These are phyloP conservation scores for Cantharis flavilabris DNA, from an alignment of 2,888 invertebrate genomes.

Conservation along the genomic window DNA sequence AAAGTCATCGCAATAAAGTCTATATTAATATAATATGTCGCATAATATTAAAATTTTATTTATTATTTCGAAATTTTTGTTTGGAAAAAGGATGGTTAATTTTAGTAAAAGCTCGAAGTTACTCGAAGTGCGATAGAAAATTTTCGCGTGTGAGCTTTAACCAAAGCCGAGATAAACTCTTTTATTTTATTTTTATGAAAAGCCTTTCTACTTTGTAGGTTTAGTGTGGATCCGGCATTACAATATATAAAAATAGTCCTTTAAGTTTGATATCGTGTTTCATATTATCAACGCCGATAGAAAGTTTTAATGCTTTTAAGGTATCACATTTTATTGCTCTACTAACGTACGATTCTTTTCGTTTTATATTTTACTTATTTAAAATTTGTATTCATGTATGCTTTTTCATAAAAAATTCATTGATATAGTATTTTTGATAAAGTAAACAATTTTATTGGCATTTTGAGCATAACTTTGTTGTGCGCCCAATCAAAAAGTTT, in stretches of 20 bases:
- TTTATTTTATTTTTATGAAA: background rate
- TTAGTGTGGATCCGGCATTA: background rate
- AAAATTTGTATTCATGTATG: background rate
- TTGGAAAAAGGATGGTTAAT: background rate
- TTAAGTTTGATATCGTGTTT: slow-evolving; percentile 1
- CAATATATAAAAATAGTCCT: background rate
- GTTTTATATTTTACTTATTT: background rate
- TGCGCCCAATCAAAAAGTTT: background rate
- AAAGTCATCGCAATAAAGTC: background rate
- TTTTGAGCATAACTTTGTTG: background rate
- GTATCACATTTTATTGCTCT: background rate
- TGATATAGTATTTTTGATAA: background rate
- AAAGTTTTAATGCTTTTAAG: slow-evolving; percentile 4
- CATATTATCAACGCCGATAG: background rate
- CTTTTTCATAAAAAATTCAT: background rate
- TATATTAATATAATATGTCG: too few species aligned
- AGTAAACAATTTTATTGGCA: background rate
- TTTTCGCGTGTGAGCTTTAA: background rate
- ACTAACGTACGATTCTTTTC: background rate
- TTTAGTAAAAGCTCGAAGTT: background rate
- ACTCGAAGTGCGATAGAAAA: background rate
- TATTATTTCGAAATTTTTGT: background rate
- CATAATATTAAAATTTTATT: background rate
- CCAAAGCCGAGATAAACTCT: background rate
- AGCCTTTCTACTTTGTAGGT: background rate